phyloP scores from a whole-genome alignment of 2,113 vertebrate species.

The Sakesphorus luctuosus region DNA sequence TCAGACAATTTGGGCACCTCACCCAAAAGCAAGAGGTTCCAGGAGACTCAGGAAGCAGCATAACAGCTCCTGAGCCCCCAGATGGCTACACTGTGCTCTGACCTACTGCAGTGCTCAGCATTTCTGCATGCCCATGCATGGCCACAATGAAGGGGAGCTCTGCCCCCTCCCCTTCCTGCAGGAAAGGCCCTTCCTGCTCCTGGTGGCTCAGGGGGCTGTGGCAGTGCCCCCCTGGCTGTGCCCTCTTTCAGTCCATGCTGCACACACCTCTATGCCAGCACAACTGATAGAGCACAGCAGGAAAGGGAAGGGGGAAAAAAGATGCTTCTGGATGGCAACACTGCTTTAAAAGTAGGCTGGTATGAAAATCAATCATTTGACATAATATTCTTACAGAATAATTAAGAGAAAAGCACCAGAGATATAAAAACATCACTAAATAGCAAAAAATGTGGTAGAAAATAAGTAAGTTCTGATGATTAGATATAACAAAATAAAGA shows the following conservation, averaged over 20 bases:
- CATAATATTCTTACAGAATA: not conserved
- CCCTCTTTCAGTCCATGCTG: not conserved
- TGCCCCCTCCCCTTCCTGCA: not conserved
- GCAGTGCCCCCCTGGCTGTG: not conserved
- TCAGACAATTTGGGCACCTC: not conserved
- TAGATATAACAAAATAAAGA: not conserved
- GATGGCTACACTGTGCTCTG: not conserved
- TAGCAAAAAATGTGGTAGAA: not conserved
- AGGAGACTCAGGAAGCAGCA: not conserved
- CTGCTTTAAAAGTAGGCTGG: not conserved
- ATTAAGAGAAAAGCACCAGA: not conserved
- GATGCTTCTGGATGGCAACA: not conserved
- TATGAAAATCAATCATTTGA: not conserved
- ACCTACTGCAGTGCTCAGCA: not conserved
- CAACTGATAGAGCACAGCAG: not conserved
- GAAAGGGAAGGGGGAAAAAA: not conserved
- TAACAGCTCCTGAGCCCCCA: not conserved
- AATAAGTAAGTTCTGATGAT: not conserved
- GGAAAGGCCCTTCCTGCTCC: not conserved
- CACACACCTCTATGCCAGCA: not conserved
- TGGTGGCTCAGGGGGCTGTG: not conserved
- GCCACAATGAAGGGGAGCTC: not conserved
- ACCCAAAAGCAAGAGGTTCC: not conserved
- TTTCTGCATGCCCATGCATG: too few species aligned
- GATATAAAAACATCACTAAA: not conserved